A percentile compares a stretch with the other conserved stretches of the same genome.
phyloP scores from a whole-genome alignment of 1,140 invertebrate genomes.

The Zaprionus gabonicus region DNA sequence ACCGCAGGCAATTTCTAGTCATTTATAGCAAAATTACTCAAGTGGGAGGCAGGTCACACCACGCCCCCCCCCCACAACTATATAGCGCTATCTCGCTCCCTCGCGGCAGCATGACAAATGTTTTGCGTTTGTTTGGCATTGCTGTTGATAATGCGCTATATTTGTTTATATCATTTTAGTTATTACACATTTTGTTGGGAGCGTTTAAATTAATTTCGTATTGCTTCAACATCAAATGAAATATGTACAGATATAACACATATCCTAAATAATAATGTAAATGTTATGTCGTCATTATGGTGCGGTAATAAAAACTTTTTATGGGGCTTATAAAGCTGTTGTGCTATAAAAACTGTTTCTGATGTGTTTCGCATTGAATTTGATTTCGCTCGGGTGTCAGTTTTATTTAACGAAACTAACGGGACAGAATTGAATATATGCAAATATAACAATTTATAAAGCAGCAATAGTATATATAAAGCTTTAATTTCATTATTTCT shows the following conservation, averaged over 20 bases:
- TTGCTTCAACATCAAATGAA: constrained; percentile 1
- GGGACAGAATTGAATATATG: no score
- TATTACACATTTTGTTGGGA: constrained; percentile 1
- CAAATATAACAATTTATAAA: no score
- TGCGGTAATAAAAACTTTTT: constrained; percentile 57
- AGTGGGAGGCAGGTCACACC: constrained; percentile 14
- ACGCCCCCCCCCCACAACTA: background rate
- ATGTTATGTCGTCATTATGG: constrained; percentile 13
- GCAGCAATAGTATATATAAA: no score
- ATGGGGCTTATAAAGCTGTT: constrained; percentile 64
- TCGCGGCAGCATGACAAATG: constrained; percentile 55
- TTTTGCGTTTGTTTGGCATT: constrained; percentile 23
- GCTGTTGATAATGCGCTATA: constrained; percentile 45
- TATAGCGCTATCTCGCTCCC: background rate
- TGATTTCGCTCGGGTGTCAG: background rate
- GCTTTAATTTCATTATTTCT: no score
- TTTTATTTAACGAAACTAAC: background rate
- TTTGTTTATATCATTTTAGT: constrained; percentile 37
- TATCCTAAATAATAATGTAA: constrained; percentile 10
- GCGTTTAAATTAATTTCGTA: constrained; percentile 61
- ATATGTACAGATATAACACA: background rate
- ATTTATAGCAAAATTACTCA: constrained; percentile 62
- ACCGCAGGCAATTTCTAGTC: constrained; percentile 32
- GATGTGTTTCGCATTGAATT: constrained; percentile 11
- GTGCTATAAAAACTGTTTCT: constrained; percentile 19